These are phyloP conservation scores for Amiota minor DNA, from an alignment of 2,888 invertebrate species.

Conservation along the genomic window DNA sequence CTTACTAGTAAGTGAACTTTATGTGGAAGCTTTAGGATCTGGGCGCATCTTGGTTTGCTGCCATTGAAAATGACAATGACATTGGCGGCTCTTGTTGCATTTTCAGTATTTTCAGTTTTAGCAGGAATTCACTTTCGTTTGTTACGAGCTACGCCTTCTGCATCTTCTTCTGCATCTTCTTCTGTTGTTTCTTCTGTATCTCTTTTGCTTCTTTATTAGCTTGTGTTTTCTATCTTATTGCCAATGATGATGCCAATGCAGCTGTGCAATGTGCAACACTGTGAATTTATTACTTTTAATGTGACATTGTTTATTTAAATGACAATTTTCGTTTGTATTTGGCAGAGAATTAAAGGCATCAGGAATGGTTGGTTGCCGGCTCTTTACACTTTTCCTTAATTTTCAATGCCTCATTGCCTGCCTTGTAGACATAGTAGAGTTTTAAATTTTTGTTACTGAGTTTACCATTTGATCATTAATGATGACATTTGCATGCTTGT, in stretches of 20 bases:
- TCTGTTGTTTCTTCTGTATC: neutral
- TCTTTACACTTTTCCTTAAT: neutral
- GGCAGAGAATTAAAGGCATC: constrained; percentile 7
- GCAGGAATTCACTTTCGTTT: constrained; percentile 29
- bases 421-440: neutral
- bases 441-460: neutral
- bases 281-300: constrained; percentile 24
- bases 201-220: neutral
- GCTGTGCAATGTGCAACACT: neutral
- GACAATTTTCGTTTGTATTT: neutral
- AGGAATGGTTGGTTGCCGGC: neutral
- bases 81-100: constrained; percentile 22
- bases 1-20: constrained; percentile 6
- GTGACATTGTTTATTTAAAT: constrained; percentile 27
- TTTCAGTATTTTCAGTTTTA: too few species aligned
- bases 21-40: neutral
- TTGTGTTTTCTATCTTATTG: neutral
- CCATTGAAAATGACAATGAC: constrained; percentile 36
- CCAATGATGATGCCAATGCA: neutral
- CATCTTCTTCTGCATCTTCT: neutral
- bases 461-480: neutral
- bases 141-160: neutral
- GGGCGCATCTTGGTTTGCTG: constrained; percentile 36
- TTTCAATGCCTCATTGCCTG: neutral
- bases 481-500: constrained; percentile 23